A percentile compares a stretch with the other conserved stretches of the same genome.
These are phyloP conservation scores for Parus major DNA, from an alignment of 2,113 vertebrate genomes.

Conservation along the genomic window DNA sequence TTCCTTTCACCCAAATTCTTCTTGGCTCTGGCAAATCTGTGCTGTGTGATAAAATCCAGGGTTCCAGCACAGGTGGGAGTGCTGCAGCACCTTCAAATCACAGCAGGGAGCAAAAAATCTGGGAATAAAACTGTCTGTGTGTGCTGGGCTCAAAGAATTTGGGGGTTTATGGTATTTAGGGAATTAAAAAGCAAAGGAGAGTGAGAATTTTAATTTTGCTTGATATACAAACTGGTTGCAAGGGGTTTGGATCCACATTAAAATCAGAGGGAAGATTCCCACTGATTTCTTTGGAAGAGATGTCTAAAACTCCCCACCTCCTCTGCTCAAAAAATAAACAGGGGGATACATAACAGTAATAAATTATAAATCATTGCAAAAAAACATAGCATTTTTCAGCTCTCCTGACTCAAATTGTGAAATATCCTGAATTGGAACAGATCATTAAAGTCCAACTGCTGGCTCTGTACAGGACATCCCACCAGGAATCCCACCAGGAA, in stretches of 20 bases:
- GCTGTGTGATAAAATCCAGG: not conserved
- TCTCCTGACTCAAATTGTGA: not conserved
- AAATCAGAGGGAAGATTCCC: not conserved
- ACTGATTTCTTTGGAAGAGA: not conserved
- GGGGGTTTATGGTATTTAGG: not conserved
- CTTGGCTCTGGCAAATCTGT: not conserved
- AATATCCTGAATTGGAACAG: not conserved
- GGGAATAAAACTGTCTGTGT: not conserved
- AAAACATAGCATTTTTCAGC: not conserved
- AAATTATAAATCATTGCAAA: not conserved
- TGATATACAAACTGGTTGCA: not conserved
- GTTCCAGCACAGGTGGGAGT: not conserved
- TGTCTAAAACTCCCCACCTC: not conserved
- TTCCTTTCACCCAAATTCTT: not conserved
- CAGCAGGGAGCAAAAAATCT: not conserved
- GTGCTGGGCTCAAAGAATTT: not conserved
- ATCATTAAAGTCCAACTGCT: not conserved
- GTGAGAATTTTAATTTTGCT: not conserved
- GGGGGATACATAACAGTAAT: rapidly evolving
- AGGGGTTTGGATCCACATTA: not conserved
- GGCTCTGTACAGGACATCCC: not conserved
- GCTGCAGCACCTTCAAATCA: not conserved
- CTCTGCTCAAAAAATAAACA: not conserved
- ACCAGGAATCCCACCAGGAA: not conserved
- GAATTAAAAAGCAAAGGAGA: not conserved